Evolutionary conservation across 1,140 invertebrate genomes (phyloP), one percentile per base, ranked within the genome.

Genomic region (Tachypleus tridentatus): DNA sequence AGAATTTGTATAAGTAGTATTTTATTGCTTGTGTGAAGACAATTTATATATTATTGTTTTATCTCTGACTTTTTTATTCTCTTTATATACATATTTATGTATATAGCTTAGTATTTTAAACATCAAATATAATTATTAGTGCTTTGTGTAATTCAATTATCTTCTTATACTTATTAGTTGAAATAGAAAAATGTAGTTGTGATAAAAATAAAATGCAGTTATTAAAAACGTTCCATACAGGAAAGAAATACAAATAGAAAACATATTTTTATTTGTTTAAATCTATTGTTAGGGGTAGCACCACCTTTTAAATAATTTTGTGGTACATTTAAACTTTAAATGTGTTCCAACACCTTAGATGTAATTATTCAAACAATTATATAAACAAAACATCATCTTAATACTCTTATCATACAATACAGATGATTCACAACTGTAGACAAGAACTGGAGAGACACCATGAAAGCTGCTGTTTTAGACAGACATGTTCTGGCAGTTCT

Each of bases 361-460:
- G 48, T 29, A 29, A 29, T 29, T 29, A 2, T 29, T 29, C 2
- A 2, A 29, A 29, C 2, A 29, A 29, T 29, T 29, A n/a, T n/a
- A n/a, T n/a, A n/a, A n/a, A n/a, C n/a, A n/a, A n/a, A n/a, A 29
- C 29, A 29, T 29, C 29, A 29, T 29, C 29, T 29, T 29, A 29
- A 29, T 29, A 29, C 29, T 29, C 29, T 29, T 29, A 29, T 29
- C 29, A 29, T 29, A 29, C 29, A 57, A 51, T 71, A 64, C 51
- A 71, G 70, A 62, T 67, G 74, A 52, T 76, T 76, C 60, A 72
- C 74, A 57, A 69, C 69, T 57, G 73, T 77, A 6, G 70, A 71
- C 59, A 72, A 73, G 70, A 80, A 76, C 66, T 98, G 95, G 93
- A 85, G 87, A 71, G 92, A 97, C 74, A 86, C 98, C 57, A 97